These are phyloP conservation scores for Gambusia affinis DNA, from an alignment of 2,113 vertebrate genomes.

Conservation along the genomic window DNA sequence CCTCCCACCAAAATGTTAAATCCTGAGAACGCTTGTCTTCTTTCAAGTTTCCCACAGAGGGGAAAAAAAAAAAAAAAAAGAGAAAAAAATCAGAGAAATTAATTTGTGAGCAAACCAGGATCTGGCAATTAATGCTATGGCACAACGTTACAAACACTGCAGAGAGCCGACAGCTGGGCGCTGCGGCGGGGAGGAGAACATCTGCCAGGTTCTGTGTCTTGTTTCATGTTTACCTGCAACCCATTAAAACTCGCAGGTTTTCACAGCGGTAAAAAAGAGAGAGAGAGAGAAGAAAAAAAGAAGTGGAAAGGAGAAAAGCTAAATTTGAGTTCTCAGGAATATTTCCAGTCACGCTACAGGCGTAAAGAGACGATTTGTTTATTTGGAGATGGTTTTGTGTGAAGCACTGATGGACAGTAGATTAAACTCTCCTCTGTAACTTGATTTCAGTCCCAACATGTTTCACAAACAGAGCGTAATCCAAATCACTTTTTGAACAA, in stretches of 20 bases:
- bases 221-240: constrained; percentile 4
- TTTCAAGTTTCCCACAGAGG: constrained; percentile 25
- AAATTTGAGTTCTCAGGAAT: constrained; percentile 47
- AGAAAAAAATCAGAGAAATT: not conserved
- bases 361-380: not conserved
- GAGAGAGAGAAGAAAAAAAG: constrained; percentile 32
- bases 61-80: not conserved
- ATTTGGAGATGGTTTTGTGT: not conserved
- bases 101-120: not conserved
- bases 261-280: constrained; percentile 48
- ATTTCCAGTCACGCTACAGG: constrained; percentile 70
- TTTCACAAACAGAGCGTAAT: not conserved
- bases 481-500: not conserved
- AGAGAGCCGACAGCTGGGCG: not conserved
- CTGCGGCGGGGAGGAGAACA: not conserved
- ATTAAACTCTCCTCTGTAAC: not conserved
- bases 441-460: not conserved
- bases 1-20: constrained; percentile 2
- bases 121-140: constrained; percentile 12
- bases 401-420: not conserved
- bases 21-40: constrained; percentile 54
- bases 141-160: constrained; percentile 17
- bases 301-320: constrained; percentile 55
- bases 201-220: constrained; percentile 1
- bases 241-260: constrained; percentile 18